phyloP scores from a whole-genome alignment of 2,888 invertebrate genomes.

The Drosophila pseudotakahashii region DNA sequence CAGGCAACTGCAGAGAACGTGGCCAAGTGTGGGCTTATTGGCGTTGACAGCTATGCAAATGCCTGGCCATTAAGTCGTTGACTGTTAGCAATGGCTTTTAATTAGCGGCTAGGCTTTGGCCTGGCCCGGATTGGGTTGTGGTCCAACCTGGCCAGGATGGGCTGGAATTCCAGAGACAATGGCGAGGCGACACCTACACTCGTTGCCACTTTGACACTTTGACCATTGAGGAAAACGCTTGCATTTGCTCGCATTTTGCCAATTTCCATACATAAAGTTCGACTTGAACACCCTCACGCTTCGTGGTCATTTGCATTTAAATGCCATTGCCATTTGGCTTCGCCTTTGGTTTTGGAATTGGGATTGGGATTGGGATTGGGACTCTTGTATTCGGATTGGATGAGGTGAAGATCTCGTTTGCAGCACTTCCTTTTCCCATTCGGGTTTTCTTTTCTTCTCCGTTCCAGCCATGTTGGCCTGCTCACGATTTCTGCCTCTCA shows the following conservation, averaged over 20 bases:
- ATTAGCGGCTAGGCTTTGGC: conserved; percentile 58
- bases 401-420: conserved; percentile 46
- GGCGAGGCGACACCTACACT: conserved; percentile 54
- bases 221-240: conserved; percentile 56
- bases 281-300: conserved; percentile 79
- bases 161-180: conserved; percentile 62
- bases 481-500: conserved; percentile 43
- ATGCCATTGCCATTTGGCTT: conserved; percentile 65
- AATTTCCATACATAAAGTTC: conserved; percentile 78
- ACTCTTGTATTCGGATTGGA: conserved; percentile 3
- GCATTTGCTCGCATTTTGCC: conserved; percentile 71
- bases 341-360: conserved; percentile 43
- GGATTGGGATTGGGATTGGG: conserved; percentile 3
- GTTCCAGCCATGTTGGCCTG: conserved; percentile 47
- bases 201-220: conserved; percentile 64
- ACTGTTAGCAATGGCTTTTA: conserved; percentile 78
- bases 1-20: conserved; percentile 31
- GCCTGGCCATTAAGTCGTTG: conserved; percentile 77
- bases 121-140: conserved; percentile 4
- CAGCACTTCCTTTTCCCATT: conserved; percentile 51
- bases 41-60: conserved; percentile 77
- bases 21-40: conserved; percentile 75
- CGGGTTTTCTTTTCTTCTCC: conserved; percentile 30
- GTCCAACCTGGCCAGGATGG: background rate
- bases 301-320: conserved; percentile 77